Base-by-base conservation (phyloP, 2,888 invertebrate species). In the Microctonus hyperodae region DNA sequence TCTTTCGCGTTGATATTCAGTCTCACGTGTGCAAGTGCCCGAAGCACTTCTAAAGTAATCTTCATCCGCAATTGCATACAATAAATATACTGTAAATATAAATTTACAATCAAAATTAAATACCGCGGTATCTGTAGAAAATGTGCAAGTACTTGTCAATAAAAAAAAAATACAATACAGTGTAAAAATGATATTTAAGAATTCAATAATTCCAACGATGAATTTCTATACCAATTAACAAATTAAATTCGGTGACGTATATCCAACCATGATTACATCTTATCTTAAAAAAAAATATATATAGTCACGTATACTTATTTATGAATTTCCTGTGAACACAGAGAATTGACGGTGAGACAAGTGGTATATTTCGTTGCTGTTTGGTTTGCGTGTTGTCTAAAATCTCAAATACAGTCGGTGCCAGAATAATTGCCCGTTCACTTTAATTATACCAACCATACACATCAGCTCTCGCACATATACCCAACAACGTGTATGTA, bases 391-490 rank as follows among this genome's bases (percentile, higher is more conserved):
- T 64, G 59, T 65, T 59, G 37, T 64, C 68, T 64, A 65, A 72
- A 72, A 72, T 70, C 65, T 69, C 69, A 64, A 57, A 64, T 60
- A 71, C 71, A 71, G 66, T 71, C 70, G 62, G 62, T 62, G 69
- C 44, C 71, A 66, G 64, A 67, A 67, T 73, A 73, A 73, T 71
- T 73, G 68, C 65, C 66, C 65, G 69, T 68, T 69, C 67, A 65
- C 58, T 72, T 72, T 70, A 72, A 72, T 73, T 72, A 70, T 65
- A 59, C 58, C 56, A 62, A 62, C 65, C 67, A 67, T 64, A 71
- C 69, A 65, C 67, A 68, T n/a, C 67, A n/a, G n/a, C 37, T 37
- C n/a, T 65, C 48, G 28, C 33, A 58, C 25, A 22, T 33, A 23
- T 55, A 22, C 35, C 51, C 20, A 58, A n/a, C 20, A 58, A n/a